Evolutionary conservation across 2,797 vertebrate species (phyloP).

Genomic region (Allobates femoralis): DNA sequence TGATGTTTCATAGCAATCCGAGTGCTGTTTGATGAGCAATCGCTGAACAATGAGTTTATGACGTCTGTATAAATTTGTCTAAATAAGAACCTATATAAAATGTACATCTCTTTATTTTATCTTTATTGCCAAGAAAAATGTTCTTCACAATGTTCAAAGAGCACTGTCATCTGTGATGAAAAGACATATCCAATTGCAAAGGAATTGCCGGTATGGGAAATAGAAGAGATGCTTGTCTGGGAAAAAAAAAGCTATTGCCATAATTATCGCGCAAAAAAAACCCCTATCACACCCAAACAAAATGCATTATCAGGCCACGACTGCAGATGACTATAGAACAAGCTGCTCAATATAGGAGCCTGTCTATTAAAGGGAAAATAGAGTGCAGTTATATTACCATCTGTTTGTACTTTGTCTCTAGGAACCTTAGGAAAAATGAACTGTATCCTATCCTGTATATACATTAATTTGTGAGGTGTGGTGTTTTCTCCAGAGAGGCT

Average conservation of each 20-base stretch:
- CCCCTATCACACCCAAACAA: neutral
- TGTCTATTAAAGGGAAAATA: neutral
- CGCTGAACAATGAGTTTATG: neutral
- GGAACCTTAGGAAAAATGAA: neutral
- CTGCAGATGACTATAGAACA: neutral
- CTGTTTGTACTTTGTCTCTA: neutral
- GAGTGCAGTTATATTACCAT: neutral
- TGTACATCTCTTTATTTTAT: neutral
- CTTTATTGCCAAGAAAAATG: neutral
- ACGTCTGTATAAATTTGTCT: conserved; percentile 20
- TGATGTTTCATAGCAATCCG: conserved; percentile 15
- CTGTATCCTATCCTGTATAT: neutral
- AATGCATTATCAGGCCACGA: conserved; percentile 1
- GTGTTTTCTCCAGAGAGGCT: neutral
- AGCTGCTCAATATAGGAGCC: neutral
- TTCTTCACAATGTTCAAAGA: neutral
- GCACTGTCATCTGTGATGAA: conserved; percentile 24
- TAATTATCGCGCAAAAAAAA: neutral
- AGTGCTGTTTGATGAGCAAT: neutral
- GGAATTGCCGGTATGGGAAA: neutral
- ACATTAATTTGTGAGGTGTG: neutral
- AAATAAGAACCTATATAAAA: neutral
- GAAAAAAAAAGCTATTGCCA: neutral
- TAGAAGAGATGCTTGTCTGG: neutral
- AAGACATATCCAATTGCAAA: neutral